Percentiles rank a stretch among this genome's conserved stretches.
Conservation (phyloP, 2,797 vertebrate genomes). For the Pelochelys cantorii region DNA sequence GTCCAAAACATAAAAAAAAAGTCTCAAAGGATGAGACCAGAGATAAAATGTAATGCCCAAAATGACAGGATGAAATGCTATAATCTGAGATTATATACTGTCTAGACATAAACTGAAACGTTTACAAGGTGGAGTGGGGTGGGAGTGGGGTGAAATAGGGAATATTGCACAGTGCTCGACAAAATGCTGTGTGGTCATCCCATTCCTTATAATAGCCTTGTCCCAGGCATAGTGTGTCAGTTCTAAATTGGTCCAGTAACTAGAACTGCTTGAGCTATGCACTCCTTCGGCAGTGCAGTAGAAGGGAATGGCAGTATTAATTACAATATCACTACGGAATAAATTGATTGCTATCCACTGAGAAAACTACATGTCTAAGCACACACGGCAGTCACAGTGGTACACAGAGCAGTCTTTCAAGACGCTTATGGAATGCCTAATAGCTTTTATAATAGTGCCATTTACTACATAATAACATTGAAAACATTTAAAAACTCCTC, state of each 20-base stretch:
- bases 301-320: conserved; percentile 92
- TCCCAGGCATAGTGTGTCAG: conserved; percentile 83
- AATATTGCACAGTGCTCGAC: conserved; percentile 98
- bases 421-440: conserved; percentile 98
- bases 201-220: conserved; percentile 71
- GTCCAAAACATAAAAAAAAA: conserved; percentile 63
- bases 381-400: conserved; percentile 99
- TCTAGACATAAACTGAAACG: conserved; percentile 41
- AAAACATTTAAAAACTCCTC: conserved; percentile 98
- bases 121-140: conserved; percentile 38
- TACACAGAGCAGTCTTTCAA: conserved; percentile 97
- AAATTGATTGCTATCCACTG: conserved; percentile 95
- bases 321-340: conserved; percentile 96
- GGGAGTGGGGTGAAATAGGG: conserved; percentile 54
- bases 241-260: conserved; percentile 84
- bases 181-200: conserved; percentile 93
- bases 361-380: conserved; percentile 98
- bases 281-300: conserved; percentile 89
- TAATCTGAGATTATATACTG: conserved; percentile 55
- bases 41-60: conserved; percentile 63
- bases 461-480: conserved; percentile 98
- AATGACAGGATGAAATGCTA: conserved; percentile 69
- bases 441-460: conserved; percentile 98
- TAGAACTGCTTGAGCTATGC: conserved; percentile 84
- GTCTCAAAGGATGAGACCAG: conserved; percentile 4